Conservation (phyloP, 2,113 vertebrate genomes). For the Dolichallabes microphthalmus region DNA sequence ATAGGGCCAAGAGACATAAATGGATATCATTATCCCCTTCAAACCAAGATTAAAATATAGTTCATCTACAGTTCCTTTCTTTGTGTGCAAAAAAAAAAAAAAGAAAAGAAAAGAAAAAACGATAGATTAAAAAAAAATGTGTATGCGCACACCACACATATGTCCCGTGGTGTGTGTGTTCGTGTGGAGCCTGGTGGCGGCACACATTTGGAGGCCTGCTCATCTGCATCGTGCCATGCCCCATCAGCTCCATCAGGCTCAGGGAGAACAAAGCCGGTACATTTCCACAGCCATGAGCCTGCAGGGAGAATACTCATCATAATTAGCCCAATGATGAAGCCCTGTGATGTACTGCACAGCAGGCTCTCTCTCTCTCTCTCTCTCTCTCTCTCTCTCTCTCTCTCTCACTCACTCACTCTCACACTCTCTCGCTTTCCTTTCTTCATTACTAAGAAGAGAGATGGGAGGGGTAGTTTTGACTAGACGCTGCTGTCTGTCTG, state of each 20-base stretch:
- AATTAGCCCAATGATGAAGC: constrained; percentile 81
- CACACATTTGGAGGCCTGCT: constrained; percentile 59
- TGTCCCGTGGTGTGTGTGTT: constrained; percentile 32
- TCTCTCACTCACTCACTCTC: too few species aligned
- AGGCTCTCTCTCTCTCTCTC: constrained; percentile 65
- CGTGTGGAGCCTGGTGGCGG: constrained; percentile 44
- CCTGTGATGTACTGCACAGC: constrained; percentile 71
- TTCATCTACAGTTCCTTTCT: background rate
- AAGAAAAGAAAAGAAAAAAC: too few species aligned
- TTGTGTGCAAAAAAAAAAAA: constrained; percentile 21
- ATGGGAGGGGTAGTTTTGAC: constrained; percentile 45
- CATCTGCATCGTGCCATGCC: constrained; percentile 73
- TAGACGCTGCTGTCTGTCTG: constrained; percentile 48
- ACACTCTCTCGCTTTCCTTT: constrained; percentile 46
- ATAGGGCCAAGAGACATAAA: background rate
- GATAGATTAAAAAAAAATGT: constrained; percentile 2
- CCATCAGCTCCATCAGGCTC: constrained; percentile 74
- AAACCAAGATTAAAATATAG: background rate
- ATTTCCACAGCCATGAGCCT: constrained; percentile 73
- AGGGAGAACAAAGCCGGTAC: constrained; percentile 78
- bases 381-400: constrained; percentile 46
- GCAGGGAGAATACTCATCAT: constrained; percentile 78
- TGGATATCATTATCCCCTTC: background rate
- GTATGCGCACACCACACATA: background rate
- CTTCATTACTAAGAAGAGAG: constrained; percentile 56